phyloP scores from a whole-genome alignment of 2,113 vertebrate genomes.

The Upupa epops region DNA sequence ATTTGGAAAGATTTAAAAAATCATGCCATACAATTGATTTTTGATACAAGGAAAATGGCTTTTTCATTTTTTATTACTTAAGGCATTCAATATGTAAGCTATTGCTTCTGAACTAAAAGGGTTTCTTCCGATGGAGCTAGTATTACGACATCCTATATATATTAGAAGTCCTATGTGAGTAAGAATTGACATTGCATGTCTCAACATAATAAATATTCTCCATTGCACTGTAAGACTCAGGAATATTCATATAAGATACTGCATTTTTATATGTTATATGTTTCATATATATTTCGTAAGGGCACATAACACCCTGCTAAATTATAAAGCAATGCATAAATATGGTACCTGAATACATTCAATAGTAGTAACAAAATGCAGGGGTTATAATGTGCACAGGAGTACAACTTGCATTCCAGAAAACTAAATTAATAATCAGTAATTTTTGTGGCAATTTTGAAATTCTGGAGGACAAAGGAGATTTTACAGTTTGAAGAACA shows the following conservation, averaged over 20 bases:
- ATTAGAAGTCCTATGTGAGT: neutral
- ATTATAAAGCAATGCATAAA: neutral
- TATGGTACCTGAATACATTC: neutral
- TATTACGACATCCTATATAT: neutral
- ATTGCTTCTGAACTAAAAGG: neutral
- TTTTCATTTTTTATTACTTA: neutral
- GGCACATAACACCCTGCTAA: neutral
- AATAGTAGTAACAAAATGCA: neutral
- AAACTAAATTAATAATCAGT: neutral
- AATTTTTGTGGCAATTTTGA: neutral
- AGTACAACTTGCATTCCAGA: neutral
- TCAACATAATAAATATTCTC: neutral
- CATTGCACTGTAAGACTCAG: neutral
- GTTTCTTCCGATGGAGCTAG: neutral
- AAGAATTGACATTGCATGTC: neutral
- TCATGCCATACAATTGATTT: neutral
- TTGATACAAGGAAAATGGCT: neutral
- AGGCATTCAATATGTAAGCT: slow-evolving; percentile 7
- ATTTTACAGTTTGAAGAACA: neutral
- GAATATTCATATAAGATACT: neutral
- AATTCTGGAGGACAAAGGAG: neutral
- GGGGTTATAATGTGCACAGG: neutral
- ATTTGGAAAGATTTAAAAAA: neutral
- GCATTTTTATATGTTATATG: neutral
- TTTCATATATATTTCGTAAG: neutral